Conservation (phyloP, 2,113 vertebrate genomes). For the Thinocorus orbignyianus region DNA sequence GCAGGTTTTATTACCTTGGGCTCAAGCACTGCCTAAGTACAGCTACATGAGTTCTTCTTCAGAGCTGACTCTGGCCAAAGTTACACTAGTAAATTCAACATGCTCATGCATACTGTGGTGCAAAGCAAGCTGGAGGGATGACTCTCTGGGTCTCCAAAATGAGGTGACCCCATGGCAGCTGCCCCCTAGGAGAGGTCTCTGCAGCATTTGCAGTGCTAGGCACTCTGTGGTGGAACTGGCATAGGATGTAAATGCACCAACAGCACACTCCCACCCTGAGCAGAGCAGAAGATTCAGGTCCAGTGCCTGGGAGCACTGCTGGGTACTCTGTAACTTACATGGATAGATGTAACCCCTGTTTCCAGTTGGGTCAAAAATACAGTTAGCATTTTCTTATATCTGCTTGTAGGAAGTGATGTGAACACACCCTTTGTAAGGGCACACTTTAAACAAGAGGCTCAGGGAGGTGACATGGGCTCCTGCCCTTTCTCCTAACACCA, state of each 20-base stretch:
- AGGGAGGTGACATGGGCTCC: neutral
- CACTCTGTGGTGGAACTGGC: neutral
- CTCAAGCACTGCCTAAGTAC: constrained; percentile 35
- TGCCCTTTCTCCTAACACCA: neutral
- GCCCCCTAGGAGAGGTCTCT: neutral
- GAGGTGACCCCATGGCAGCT: neutral
- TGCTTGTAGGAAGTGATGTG: neutral
- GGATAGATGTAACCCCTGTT: neutral
- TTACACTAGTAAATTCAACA: constrained; percentile 5
- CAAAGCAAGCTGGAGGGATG: neutral
- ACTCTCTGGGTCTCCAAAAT: neutral
- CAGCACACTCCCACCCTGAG: neutral
- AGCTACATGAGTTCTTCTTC: constrained; percentile 33
- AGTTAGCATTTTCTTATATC: neutral
- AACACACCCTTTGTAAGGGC: neutral
- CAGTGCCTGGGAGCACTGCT: neutral
- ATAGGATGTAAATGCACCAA: neutral
- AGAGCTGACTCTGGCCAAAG: constrained; percentile 57
- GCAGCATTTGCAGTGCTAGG: neutral
- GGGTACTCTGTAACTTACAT: neutral
- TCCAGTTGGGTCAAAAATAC: neutral
- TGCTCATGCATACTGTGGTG: neutral
- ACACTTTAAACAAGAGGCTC: neutral
- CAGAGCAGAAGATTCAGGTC: fast-evolving
- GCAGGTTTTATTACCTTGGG: constrained; percentile 68